phyloP scores from a whole-genome alignment of 1,140 invertebrate species.

The Bradysia coprophila region DNA sequence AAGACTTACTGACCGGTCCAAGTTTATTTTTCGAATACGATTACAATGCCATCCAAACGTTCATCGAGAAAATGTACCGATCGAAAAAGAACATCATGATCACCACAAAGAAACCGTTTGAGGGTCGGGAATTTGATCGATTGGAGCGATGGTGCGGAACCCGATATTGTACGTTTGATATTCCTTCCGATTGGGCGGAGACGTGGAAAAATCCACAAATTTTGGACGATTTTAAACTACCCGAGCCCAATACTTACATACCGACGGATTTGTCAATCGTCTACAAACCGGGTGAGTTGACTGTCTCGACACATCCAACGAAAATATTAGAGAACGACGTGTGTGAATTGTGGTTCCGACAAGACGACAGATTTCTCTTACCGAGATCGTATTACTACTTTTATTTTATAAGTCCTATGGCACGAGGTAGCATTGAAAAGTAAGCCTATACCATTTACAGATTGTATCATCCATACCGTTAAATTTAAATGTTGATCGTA shows the following conservation, averaged over 20 bases:
- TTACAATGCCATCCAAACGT: slow-evolving; percentile 40
- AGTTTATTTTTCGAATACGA: slow-evolving; percentile 63
- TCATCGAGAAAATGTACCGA: slow-evolving; percentile 45
- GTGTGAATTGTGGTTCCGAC: slow-evolving; percentile 68
- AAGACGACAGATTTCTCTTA: slow-evolving; percentile 65
- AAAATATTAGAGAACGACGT: slow-evolving; percentile 38
- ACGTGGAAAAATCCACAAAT: slow-evolving; percentile 35
- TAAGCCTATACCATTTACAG: too few species aligned
- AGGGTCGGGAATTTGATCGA: slow-evolving; percentile 35
- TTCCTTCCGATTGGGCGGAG: slow-evolving; percentile 33
- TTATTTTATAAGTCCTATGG: slow-evolving; percentile 48
- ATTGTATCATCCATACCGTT: too few species aligned
- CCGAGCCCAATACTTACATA: slow-evolving; percentile 66
- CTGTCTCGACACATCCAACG: slow-evolving; percentile 31
- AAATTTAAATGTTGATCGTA: too few species aligned
- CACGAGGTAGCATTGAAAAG: slow-evolving; percentile 36
- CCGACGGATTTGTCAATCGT: slow-evolving; percentile 61
- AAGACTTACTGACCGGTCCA: slow-evolving; percentile 58
- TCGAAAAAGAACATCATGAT: slow-evolving; percentile 59
- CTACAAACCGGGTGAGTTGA: slow-evolving; percentile 14
- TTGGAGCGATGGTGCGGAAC: slow-evolving; percentile 40
- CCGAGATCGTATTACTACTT: slow-evolving; percentile 60
- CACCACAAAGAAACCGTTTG: slow-evolving; percentile 37
- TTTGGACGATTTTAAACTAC: slow-evolving; percentile 40
- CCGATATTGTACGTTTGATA: slow-evolving; percentile 25